Conservation (phyloP, 2,113 vertebrate genomes). For the Vulpes lagopus region DNA sequence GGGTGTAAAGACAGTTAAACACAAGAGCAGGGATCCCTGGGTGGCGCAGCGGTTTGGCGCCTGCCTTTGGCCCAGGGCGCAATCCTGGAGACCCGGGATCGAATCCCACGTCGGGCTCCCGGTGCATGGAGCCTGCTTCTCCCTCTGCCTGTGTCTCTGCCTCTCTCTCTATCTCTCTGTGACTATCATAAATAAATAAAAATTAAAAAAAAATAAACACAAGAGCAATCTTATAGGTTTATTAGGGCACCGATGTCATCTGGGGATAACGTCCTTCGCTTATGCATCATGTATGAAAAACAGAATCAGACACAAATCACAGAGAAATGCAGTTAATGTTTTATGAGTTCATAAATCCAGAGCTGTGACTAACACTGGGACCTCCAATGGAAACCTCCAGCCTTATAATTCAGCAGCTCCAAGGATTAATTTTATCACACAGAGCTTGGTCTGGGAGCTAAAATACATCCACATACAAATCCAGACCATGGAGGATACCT, state of each 20-base stretch:
- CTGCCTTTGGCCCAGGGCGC: too few species aligned
- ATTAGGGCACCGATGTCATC: conserved; percentile 77
- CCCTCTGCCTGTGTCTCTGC: too few species aligned
- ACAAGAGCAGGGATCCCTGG: too few species aligned
- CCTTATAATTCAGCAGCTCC: conserved; percentile 73
- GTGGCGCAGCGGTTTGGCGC: too few species aligned
- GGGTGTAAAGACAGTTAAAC: conserved; percentile 79
- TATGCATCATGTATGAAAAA: conserved; percentile 77
- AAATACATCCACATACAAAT: conserved; percentile 72
- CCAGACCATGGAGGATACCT: conserved; percentile 56
- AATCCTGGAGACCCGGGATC: too few species aligned
- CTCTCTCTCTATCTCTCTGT: too few species aligned
- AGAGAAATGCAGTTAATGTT: conserved; percentile 80
- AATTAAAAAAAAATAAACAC: too few species aligned
- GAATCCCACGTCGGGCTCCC: too few species aligned
- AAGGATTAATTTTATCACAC: conserved; percentile 79
- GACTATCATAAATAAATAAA: too few species aligned
- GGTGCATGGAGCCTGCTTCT: too few species aligned
- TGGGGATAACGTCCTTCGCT: conserved; percentile 76
- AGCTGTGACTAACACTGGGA: conserved; percentile 69
- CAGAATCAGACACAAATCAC: conserved; percentile 82
- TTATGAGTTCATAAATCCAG: conserved; percentile 83
- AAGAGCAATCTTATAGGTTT: conserved; percentile 81
- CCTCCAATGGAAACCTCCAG: conserved; percentile 70
- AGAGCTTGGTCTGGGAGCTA: conserved; percentile 73